These are phyloP conservation scores for Pipistrellus pygmaeus DNA, from an alignment of 2,797 vertebrate genomes.

Conservation along the genomic window DNA sequence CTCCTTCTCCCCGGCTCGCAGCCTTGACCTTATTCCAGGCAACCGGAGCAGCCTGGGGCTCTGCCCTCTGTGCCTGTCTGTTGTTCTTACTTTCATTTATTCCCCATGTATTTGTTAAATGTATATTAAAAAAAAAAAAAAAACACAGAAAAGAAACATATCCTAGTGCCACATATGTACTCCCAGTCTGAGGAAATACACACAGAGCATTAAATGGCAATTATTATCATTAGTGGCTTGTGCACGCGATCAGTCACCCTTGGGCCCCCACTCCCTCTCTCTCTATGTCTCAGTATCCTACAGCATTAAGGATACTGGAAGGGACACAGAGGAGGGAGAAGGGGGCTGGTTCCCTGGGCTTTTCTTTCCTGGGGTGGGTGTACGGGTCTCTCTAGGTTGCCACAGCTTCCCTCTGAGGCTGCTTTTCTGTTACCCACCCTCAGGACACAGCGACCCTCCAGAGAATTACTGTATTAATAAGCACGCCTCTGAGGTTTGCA, in stretches of 20 bases:
- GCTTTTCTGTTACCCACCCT: background rate
- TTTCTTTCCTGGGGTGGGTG: rapidly evolving
- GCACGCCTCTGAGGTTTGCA: background rate
- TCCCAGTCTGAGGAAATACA: slow-evolving; percentile 61
- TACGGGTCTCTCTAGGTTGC: background rate
- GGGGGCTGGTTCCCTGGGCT: background rate
- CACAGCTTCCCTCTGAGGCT: background rate
- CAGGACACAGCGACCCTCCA: background rate
- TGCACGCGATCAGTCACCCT: background rate
- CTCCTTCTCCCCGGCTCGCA: background rate
- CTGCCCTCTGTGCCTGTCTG: background rate
- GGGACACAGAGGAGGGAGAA: background rate
- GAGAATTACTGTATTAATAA: background rate
- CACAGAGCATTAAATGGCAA: slow-evolving; percentile 66
- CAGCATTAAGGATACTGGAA: background rate
- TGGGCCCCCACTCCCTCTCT: background rate
- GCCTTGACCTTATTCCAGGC: background rate
- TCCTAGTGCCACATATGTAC: background rate
- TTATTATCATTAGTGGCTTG: slow-evolving; percentile 49
- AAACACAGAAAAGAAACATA: background rate
- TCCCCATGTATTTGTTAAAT: background rate
- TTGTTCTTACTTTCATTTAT: background rate
- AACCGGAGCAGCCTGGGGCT: background rate
- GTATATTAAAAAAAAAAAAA: too few relatives aligned
- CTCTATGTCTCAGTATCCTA: background rate